Evolutionary conservation across 2,113 vertebrate genomes (phyloP).

Genomic region (Rousettus leschenaultii): DNA sequence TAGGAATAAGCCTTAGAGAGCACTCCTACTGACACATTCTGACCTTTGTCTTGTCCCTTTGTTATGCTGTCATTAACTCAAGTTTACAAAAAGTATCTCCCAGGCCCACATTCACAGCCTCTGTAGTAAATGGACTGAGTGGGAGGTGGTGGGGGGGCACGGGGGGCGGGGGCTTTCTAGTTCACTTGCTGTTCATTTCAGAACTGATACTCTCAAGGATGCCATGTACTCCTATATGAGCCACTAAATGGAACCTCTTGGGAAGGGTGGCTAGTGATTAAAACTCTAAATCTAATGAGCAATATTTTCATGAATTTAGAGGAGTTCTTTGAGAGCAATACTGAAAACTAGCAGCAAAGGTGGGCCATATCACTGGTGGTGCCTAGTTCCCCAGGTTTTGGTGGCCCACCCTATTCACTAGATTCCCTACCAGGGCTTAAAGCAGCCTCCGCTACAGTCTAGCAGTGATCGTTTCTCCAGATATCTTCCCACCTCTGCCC

Average conservation of each 20-base stretch:
- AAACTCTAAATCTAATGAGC: neutral
- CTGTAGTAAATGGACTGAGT: neutral
- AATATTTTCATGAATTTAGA: neutral
- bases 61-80: neutral
- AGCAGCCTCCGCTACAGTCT: neutral
- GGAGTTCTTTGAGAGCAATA: neutral
- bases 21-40: neutral
- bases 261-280: neutral
- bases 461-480: neutral
- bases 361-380: neutral
- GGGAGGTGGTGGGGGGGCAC: no score
- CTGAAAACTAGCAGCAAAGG: neutral
- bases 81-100: neutral
- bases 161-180: neutral
- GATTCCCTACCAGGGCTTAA: neutral
- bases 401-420: no score
- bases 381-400: neutral
- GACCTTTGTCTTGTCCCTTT: neutral
- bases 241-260: neutral
- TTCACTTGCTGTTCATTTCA: neutral
- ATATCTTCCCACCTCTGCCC: neutral
- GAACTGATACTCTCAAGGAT: neutral
- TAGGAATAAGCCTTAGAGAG: neutral
- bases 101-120: neutral
- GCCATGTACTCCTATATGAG: neutral